Evolutionary conservation across 2,888 invertebrate species (phyloP).

Genomic region (Megaustenia siamemsis): DNA sequence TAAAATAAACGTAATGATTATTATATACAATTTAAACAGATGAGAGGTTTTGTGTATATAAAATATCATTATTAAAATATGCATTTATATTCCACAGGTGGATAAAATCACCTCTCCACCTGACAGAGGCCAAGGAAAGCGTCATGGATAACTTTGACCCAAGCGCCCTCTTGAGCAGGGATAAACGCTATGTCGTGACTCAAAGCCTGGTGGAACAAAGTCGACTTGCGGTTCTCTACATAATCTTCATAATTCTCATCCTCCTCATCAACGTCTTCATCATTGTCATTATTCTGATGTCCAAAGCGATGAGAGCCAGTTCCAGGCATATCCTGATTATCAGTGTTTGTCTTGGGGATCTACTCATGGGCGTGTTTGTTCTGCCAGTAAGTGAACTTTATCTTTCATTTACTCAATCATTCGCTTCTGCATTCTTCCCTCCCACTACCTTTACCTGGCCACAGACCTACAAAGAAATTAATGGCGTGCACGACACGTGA

Average conservation of each 20-base stretch:
- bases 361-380: slow-evolving; percentile 56
- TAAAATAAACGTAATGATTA: too few relatives aligned
- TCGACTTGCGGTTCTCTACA: slow-evolving; percentile 49
- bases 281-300: slow-evolving; percentile 52
- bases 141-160: background rate
- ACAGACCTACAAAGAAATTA: too few relatives aligned
- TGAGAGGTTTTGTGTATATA: too few relatives aligned
- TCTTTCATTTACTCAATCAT: background rate
- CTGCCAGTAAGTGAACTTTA: slow-evolving; percentile 45
- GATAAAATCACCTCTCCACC: too few relatives aligned
- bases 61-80: too few relatives aligned
- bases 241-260: slow-evolving; percentile 56
- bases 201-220: slow-evolving; percentile 53
- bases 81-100: too few relatives aligned
- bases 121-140: too few relatives aligned
- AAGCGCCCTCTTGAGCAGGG: background rate
- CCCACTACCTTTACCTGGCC: too few relatives aligned
- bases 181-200: slow-evolving; percentile 50
- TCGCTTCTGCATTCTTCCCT: too few relatives aligned
- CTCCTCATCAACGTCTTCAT: slow-evolving; percentile 55
- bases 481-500: too few relatives aligned
- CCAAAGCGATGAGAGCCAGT: slow-evolving; percentile 51
- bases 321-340: slow-evolving; percentile 57
- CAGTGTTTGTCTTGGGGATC: slow-evolving; percentile 55
- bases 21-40: too few relatives aligned